A percentile compares a stretch with the other conserved stretches of the same genome.
Evolutionary conservation across 2,797 vertebrate species (phyloP).

Genomic region (Nannoperca obscura): DNA sequence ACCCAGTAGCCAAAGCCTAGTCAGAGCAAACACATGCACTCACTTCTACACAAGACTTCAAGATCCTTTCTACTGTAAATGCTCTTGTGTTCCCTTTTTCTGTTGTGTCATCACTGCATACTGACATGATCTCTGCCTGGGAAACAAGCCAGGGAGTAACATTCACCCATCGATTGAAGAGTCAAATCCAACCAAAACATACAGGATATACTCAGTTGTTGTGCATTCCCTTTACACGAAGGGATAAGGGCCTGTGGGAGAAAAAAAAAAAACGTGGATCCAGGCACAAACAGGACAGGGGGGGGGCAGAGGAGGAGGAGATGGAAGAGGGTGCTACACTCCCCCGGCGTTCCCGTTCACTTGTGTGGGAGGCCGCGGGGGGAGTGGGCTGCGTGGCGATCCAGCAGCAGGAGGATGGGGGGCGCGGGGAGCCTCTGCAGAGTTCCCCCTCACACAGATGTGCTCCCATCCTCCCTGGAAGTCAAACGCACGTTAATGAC

Average conservation of each 20-base stretch:
- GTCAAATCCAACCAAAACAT: slow-evolving; percentile 32
- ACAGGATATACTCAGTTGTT: slow-evolving; percentile 38
- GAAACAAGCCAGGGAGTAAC: slow-evolving; percentile 39
- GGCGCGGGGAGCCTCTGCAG: slow-evolving; percentile 80
- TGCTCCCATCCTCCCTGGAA: slow-evolving; percentile 97
- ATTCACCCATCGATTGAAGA: slow-evolving; percentile 55
- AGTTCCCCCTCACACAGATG: slow-evolving; percentile 91
- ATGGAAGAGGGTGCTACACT: slow-evolving; percentile 59
- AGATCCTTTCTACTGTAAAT: slow-evolving; percentile 3
- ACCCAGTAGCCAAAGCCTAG: slow-evolving; percentile 46
- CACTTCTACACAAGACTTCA: slow-evolving; percentile 7
- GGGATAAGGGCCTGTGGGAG: slow-evolving; percentile 33
- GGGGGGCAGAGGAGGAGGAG: not conserved
- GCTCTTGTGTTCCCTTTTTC: slow-evolving; percentile 32
- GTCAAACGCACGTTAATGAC: not conserved
- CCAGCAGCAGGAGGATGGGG: slow-evolving; percentile 37
- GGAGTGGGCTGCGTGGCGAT: slow-evolving; percentile 63
- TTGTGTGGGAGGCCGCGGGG: slow-evolving; percentile 68
- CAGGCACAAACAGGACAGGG: slow-evolving; percentile 65
- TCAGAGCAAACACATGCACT: slow-evolving; percentile 64
- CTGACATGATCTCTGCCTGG: slow-evolving; percentile 18
- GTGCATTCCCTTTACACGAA: slow-evolving; percentile 61
- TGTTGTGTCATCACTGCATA: slow-evolving; percentile 7
- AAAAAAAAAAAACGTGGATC: slow-evolving; percentile 19
- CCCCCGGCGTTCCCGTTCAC: slow-evolving; percentile 82